Conservation (phyloP, 2,113 vertebrate species). For the Tragelaphus strepsiceros region DNA sequence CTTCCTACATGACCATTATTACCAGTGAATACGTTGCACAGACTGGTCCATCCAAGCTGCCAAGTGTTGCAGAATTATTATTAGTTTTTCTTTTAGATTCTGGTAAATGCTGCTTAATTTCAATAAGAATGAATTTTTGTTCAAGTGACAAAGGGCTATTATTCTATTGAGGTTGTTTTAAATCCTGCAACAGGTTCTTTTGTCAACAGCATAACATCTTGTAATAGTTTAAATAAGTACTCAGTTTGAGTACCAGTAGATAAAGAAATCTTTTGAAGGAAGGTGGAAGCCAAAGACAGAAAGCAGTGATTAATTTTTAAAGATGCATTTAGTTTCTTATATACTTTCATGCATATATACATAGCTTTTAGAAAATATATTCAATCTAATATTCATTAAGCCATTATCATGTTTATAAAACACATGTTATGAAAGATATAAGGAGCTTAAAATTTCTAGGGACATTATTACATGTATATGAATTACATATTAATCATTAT, state of each 20-base stretch:
- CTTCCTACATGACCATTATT: neutral
- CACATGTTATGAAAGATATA: neutral
- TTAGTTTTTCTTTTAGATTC: neutral
- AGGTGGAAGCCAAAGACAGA: neutral
- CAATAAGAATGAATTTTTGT: slow-evolving; percentile 20
- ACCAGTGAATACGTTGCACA: neutral
- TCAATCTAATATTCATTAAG: neutral
- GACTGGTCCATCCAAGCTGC: neutral
- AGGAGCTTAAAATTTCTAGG: neutral
- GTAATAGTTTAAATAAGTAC: neutral
- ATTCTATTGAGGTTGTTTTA: neutral
- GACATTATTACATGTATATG: neutral
- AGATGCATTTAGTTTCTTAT: neutral
- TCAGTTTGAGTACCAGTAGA: neutral
- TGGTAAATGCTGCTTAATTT: neutral
- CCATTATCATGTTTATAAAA: neutral
- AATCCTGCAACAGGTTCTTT: neutral
- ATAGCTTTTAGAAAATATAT: neutral
- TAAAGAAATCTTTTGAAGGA: neutral
- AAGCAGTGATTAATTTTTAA: neutral
- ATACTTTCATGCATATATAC: neutral
- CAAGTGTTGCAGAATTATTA: neutral
- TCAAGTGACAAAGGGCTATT: neutral
- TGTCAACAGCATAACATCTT: neutral
- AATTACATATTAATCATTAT: neutral